These are phyloP conservation scores for Hofmannophila pseudospretella DNA, from an alignment of 2,888 invertebrate species.

Conservation along the genomic window DNA sequence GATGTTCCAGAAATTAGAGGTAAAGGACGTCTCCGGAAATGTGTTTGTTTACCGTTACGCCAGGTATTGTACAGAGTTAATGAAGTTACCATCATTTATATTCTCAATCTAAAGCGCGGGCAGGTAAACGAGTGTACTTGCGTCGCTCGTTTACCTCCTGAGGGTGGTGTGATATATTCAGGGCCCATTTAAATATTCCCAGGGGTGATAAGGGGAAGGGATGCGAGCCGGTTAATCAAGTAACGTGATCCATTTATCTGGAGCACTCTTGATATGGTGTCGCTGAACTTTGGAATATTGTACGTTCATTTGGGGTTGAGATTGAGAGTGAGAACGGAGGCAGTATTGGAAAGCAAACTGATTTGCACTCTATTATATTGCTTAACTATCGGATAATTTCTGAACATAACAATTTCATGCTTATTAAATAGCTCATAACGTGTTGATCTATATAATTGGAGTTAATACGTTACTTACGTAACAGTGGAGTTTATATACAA, in stretches of 20 bases:
- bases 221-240: conserved; percentile 75
- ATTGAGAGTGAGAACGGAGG: conserved; percentile 37
- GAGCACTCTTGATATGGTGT: conserved; percentile 71
- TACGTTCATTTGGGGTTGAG: conserved; percentile 50
- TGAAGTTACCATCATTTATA: conserved; percentile 61
- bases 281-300: conserved; percentile 70
- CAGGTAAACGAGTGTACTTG: conserved; percentile 49
- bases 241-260: conserved; percentile 77
- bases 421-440: too few relatives aligned
- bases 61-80: conserved; percentile 43
- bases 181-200: conserved; percentile 76
- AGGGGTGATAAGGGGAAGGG: conserved; percentile 72
- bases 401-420: not conserved
- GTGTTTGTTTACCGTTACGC: conserved; percentile 23
- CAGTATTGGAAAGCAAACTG: conserved; percentile 24
- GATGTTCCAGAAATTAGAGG: too few relatives aligned
- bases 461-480: too few relatives aligned
- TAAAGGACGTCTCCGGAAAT: conserved; percentile 18
- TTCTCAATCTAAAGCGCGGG: conserved; percentile 61
- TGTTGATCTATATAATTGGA: too few relatives aligned
- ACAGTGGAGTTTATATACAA: too few relatives aligned
- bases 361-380: conserved; percentile 26
- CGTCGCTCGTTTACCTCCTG: conserved; percentile 52
- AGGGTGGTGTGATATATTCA: conserved; percentile 73
- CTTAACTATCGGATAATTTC: conserved; percentile 9